Evolutionary conservation across 2,888 invertebrate genomes (phyloP).

Genomic region (Synanthedon formicaeformis): DNA sequence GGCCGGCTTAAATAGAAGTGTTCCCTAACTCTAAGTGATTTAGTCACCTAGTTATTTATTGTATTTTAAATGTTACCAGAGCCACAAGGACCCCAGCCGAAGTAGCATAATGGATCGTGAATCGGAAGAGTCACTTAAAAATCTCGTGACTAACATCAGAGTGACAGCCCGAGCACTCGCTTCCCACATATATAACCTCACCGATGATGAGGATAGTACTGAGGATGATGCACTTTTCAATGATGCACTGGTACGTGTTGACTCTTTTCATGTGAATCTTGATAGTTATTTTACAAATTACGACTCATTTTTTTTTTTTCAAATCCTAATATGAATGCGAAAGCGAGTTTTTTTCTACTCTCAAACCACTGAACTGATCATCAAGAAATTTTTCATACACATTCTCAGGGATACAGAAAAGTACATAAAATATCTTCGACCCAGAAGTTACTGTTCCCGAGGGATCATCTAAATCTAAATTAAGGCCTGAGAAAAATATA

Average conservation of each 20-base stretch:
- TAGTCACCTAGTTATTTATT: too few relatives aligned
- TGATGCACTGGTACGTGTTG: constrained; percentile 76
- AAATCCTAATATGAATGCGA: background rate
- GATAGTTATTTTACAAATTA: background rate
- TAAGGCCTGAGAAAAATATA: too few relatives aligned
- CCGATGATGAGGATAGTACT: constrained; percentile 31
- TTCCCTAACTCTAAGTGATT: too few relatives aligned
- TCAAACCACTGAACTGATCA: too few relatives aligned
- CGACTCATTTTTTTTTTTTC: background rate
- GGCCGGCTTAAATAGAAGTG: too few relatives aligned
- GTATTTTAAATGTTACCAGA: constrained; percentile 37
- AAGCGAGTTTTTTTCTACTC: too few relatives aligned
- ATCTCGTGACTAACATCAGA: constrained; percentile 76
- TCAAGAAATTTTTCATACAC: too few relatives aligned
- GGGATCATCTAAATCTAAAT: background rate
- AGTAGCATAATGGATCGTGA: constrained; percentile 74
- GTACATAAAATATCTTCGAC: too few relatives aligned
- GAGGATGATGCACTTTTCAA: constrained; percentile 74
- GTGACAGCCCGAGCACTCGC: constrained; percentile 87
- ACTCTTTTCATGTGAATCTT: background rate
- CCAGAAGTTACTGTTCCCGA: too few relatives aligned
- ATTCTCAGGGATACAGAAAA: too few relatives aligned
- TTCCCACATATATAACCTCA: constrained; percentile 81
- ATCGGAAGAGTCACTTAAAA: constrained; percentile 66
- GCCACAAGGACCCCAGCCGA: constrained; percentile 73